Evolutionary conservation across 2,797 vertebrate genomes (phyloP), one percentile per base, ranked within the genome.

Genomic region (Mus caroli): DNA sequence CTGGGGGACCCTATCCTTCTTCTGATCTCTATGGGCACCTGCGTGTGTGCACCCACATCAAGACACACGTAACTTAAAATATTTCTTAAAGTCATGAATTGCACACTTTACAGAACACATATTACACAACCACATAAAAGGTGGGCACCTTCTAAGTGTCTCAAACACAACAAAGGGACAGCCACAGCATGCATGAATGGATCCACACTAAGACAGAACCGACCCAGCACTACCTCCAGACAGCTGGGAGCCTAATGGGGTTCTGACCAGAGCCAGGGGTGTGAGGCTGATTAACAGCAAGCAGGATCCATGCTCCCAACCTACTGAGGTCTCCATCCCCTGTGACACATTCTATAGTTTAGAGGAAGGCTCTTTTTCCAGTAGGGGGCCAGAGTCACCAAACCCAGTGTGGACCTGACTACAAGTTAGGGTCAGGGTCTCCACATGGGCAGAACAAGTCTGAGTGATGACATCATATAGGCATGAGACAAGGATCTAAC

Each of bases 251-350:
- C 46, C 93, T 60, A 71, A 4, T 1, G 13, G 77, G 26, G 43
- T 54, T 91, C 46, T 60, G 40, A 89, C 83, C 89, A 97, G 58
- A 89, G 75, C 26, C 43, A 84, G 84, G 69, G 64, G 13, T 40
- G 79, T 62, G 43, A 31, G 46, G 77, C 94, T 95, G 93, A 91
- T 62, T 92, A 92, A 97, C 40, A 92, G 91, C 75, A 94, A 62
- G 60, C 1, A 80, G 64, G 83, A 79, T 56, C 87, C 28, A 50
- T 14, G 58, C 7, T 89, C 76, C 69, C 52, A 62, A 40, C 71
- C 92, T 62, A 46, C 79, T 64, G 37, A 82, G 78, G 75, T 46
- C 69, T 60, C 50, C 37, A 54, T 14, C 87, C 75, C n/a, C 67
- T 69, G 80, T 60, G 89, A 34, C 50, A 52, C 26, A 34, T 54